These are phyloP conservation scores for Lobophora halterata DNA, from an alignment of 2,888 invertebrate species.

Conservation along the genomic window DNA sequence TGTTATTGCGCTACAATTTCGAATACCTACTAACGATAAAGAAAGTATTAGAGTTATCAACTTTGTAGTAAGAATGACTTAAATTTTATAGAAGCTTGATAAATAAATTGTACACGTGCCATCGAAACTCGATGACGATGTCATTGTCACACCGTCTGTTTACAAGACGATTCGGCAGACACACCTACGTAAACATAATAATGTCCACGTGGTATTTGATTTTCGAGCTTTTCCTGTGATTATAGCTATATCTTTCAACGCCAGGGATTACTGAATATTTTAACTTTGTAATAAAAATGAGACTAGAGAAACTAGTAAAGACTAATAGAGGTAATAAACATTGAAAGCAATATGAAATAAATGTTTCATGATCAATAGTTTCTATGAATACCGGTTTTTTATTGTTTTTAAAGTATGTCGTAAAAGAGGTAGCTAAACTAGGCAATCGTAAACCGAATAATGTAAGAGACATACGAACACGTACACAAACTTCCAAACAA, in stretches of 20 bases:
- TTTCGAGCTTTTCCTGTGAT: conserved; percentile 22
- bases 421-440: conserved; percentile 13
- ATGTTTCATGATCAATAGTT: conserved; percentile 3
- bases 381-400: too few relatives aligned
- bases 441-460: conserved; percentile 15
- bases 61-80: too few relatives aligned
- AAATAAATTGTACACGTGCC: conserved; percentile 8
- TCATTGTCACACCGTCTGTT: conserved; percentile 12
- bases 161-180: conserved; percentile 24
- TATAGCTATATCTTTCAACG: conserved; percentile 11
- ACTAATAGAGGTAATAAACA: too few relatives aligned
- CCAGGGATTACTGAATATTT: conserved; percentile 2
- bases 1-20: conserved; percentile 9
- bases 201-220: conserved; percentile 34
- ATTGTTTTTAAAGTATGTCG: conserved; percentile 5
- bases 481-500: conserved; percentile 28
- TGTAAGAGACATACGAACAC: conserved; percentile 13
- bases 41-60: not conserved
- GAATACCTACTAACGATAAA: not conserved
- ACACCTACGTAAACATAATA: conserved; percentile 42
- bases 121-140: conserved; percentile 5
- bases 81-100: too few relatives aligned
- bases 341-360: too few relatives aligned
- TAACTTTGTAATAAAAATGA: not conserved
- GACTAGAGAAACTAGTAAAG: not conserved